Evolutionary conservation across 2,888 invertebrate species (phyloP), one percentile per base, ranked within the genome.

Genomic region (Amitus sp.): DNA sequence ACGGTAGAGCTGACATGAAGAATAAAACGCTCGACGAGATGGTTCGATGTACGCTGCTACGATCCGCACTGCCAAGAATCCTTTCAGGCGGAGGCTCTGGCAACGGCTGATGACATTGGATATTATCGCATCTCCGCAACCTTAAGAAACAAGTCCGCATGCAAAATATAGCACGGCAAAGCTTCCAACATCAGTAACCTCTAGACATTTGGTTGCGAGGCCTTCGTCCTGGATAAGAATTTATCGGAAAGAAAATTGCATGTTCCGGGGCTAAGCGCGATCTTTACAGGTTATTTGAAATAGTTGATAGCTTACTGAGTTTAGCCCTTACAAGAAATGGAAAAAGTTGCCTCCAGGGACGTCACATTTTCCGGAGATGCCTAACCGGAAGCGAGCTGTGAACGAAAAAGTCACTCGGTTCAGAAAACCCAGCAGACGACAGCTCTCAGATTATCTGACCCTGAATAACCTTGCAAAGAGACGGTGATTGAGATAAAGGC

Each of bases 81-180:
- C 18, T 69, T 72, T 33, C 71, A 69, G 70, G 68, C 70, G 15
- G 67, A 73, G 45, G 70, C 72, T 18, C 50, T 69, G 4, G 54
- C 55, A 5, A 62, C 70, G 17, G 70, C 71, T 1, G 62, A 59
- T 9, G 62, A 64, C 43, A 33, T 68, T 17, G 47, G 56, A 37
- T 73, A 70, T 23, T 50, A 59, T 9, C 61, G 71, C 70, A 47
- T 58, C 12, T 50, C 54, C 1, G 50, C 13, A 5, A 62, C 47
- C 34, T 50, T 71, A 7, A 47, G 23, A 2, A 52, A 60, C 23
- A 48, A 17, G 9, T 64, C 55, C 13, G 67, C 66, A 13, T 57
- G 39, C 40, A 62, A 64, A 53, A 42, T 47, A 33, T 64, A 65
- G 62, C 49, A 37, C 12, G 59, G 63, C 33, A 40, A 12, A n/a